phyloP scores from a whole-genome alignment of 2,113 vertebrate species.

The Laticauda laticaudata region DNA sequence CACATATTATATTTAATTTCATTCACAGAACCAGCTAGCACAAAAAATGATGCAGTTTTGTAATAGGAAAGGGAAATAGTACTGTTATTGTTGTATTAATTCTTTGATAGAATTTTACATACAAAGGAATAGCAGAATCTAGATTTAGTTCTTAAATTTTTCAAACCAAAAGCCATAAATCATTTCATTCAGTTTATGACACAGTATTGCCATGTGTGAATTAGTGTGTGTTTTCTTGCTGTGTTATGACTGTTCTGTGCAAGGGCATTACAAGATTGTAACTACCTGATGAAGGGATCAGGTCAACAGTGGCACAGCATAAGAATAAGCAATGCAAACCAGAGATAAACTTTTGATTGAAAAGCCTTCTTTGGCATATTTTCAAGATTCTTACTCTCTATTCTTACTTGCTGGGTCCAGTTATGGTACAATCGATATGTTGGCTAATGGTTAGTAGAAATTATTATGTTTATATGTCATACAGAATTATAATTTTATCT shows the following conservation, averaged over 20 bases:
- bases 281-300: background rate
- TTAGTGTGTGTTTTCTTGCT: background rate
- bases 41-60: constrained; percentile 5
- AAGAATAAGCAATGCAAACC: constrained; percentile 13
- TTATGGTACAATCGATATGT: constrained; percentile 42
- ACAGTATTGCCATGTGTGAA: constrained; percentile 12
- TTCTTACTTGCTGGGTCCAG: constrained; percentile 38
- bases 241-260: constrained; percentile 5
- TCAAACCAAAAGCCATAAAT: constrained; percentile 8
- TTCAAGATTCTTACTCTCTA: background rate
- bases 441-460: constrained; percentile 53
- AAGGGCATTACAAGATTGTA: constrained; percentile 2
- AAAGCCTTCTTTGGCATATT: background rate
- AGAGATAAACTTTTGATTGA: background rate
- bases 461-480: constrained; percentile 43
- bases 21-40: background rate
- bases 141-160: background rate
- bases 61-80: background rate
- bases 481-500: constrained; percentile 59
- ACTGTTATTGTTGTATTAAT: constrained; percentile 19
- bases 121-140: background rate
- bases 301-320: background rate
- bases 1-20: background rate
- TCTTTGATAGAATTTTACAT: background rate
- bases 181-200: constrained; percentile 2